A percentile compares a stretch with the other conserved stretches of the same genome.
Conservation (phyloP, 2,113 vertebrate species). For the Lycaon pictus region DNA sequence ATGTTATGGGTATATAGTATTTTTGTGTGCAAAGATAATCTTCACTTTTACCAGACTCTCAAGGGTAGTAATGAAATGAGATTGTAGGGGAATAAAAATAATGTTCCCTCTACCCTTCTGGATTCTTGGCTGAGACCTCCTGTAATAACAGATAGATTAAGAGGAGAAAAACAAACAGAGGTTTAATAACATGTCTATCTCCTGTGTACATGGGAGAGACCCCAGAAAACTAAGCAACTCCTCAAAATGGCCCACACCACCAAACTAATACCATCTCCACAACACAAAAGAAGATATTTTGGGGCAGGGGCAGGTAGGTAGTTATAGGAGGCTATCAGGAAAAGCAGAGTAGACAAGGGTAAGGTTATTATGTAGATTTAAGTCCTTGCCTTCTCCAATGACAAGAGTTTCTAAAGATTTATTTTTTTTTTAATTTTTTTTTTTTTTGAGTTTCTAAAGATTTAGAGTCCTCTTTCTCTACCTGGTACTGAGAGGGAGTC, state of each 20-base stretch:
- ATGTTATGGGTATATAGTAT: not conserved
- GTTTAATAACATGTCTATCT: not conserved
- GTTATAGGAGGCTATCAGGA: not conserved
- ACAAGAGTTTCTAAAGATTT: not conserved
- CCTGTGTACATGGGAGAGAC: not conserved
- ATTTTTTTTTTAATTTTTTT: too few relatives aligned
- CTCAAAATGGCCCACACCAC: not conserved
- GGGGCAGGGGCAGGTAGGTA: not conserved
- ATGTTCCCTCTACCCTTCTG: not conserved
- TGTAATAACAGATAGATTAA: not conserved
- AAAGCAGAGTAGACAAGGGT: not conserved
- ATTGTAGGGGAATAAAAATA: not conserved
- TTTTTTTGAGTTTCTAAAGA: not conserved
- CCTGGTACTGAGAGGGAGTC: not conserved
- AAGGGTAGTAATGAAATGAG: not conserved
- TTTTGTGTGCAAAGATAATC: not conserved
- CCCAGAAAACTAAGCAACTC: not conserved
- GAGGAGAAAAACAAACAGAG: not conserved
- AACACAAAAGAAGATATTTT: not conserved
- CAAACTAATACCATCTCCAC: not conserved
- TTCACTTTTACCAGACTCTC: slow-evolving; percentile 2
- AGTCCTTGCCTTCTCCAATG: not conserved
- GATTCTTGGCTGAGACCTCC: not conserved
- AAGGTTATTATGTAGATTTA: not conserved
- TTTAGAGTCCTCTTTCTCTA: not conserved